These are phyloP conservation scores for Monodelphis domestica DNA, from an alignment of 2,797 vertebrate genomes.

Conservation along the genomic window DNA sequence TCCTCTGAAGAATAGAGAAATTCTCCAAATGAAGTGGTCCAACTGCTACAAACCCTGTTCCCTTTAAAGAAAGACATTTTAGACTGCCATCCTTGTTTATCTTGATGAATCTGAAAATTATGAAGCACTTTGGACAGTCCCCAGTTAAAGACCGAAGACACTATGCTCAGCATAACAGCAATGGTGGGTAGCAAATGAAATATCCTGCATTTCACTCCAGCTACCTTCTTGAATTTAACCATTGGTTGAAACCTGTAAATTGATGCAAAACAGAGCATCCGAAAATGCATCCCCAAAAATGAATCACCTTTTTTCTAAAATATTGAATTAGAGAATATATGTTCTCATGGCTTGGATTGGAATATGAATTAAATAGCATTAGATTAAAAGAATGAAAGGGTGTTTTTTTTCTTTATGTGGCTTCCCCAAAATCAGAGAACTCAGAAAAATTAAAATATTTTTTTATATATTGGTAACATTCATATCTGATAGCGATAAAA, in stretches of 20 bases:
- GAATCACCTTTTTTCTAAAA: constrained; percentile 32
- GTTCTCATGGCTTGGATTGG: constrained; percentile 16
- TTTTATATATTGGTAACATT: constrained; percentile 51
- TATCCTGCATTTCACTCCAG: neutral
- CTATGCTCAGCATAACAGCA: neutral
- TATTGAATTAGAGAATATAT: constrained; percentile 6
- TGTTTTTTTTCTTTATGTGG: constrained; percentile 49
- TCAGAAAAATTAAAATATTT: constrained; percentile 60
- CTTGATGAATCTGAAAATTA: neutral
- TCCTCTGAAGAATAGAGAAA: neutral
- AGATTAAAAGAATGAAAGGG: constrained; percentile 20
- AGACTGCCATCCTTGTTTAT: neutral
- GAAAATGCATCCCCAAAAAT: constrained; percentile 1
- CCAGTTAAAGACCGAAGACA: neutral
- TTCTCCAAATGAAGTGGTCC: neutral
- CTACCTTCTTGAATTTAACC: constrained; percentile 25
- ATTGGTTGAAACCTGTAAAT: constrained; percentile 16
- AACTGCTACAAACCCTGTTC: neutral
- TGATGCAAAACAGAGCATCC: neutral
- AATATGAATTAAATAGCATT: constrained; percentile 44
- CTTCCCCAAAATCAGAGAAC: constrained; percentile 37
- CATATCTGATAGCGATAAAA: constrained; percentile 38
- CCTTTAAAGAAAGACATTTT: neutral
- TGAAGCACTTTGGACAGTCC: constrained; percentile 1
- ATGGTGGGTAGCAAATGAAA: neutral